A percentile compares a stretch with the other conserved stretches of the same genome.
These are phyloP conservation scores for Burhinus bistriatus DNA, from an alignment of 2,113 vertebrate genomes.

Conservation along the genomic window DNA sequence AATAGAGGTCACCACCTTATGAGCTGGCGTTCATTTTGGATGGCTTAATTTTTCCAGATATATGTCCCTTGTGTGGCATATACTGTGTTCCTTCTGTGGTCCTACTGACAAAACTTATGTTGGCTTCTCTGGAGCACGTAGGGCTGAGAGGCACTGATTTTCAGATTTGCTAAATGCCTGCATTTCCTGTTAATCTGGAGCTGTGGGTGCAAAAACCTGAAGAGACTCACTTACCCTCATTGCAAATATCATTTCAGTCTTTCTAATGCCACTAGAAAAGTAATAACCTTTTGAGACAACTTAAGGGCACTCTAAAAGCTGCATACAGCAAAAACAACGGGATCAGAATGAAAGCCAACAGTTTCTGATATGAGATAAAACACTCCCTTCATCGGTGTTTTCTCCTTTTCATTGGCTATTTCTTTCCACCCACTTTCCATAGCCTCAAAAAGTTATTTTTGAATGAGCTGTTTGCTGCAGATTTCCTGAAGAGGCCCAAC, in stretches of 20 bases:
- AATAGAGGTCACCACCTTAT: neutral
- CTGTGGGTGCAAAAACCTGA: constrained; percentile 32
- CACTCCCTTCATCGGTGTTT: neutral
- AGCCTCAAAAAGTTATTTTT: neutral
- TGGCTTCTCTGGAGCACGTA: neutral
- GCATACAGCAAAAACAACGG: neutral
- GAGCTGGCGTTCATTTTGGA: neutral
- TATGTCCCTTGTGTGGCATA: neutral
- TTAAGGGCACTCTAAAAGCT: neutral
- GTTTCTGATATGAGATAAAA: neutral
- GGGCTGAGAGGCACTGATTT: neutral
- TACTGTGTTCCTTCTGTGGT: neutral
- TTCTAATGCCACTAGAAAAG: neutral
- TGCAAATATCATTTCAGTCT: constrained; percentile 6
- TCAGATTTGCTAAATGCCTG: neutral
- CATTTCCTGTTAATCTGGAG: constrained; percentile 10
- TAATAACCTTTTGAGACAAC: neutral
- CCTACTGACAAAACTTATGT: neutral
- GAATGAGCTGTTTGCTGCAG: neutral
- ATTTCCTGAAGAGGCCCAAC: neutral
- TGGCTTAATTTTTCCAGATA: neutral
- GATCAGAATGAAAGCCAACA: neutral
- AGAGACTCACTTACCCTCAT: constrained; percentile 3
- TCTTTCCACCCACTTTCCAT: neutral
- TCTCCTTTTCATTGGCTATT: neutral